These are phyloP conservation scores for Dromiciops gliroides DNA, from an alignment of 2,113 vertebrate genomes.

Conservation along the genomic window DNA sequence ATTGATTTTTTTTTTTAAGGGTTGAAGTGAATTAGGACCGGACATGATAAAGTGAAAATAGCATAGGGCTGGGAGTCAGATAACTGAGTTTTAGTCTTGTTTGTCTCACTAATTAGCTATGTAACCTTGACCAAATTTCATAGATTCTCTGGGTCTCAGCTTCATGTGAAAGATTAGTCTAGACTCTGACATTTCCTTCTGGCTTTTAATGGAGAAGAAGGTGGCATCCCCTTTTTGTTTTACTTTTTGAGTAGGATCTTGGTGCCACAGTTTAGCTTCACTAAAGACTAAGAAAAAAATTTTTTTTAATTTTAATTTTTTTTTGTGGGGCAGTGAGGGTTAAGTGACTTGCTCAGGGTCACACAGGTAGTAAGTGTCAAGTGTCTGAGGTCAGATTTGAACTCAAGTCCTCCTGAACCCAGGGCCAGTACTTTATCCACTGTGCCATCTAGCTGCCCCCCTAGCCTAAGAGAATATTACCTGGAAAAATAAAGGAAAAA, in stretches of 20 bases:
- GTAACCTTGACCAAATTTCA: neutral
- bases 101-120: neutral
- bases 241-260: neutral
- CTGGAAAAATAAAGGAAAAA: neutral
- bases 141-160: neutral
- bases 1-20: neutral
- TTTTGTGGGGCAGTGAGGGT: too few species aligned
- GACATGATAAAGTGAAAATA: neutral
- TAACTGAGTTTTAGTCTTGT: neutral
- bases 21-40: neutral
- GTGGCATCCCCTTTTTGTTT: neutral
- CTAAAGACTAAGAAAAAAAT: neutral
- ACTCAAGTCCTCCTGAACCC: too few species aligned
- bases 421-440: too few species aligned
- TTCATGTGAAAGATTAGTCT: neutral
- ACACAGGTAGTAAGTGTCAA: too few species aligned
- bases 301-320: too few species aligned
- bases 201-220: neutral
- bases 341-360: too few species aligned
- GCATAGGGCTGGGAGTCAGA: neutral
- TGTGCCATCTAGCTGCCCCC: too few species aligned
- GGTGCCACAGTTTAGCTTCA: neutral
- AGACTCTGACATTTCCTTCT: neutral
- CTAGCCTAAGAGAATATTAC: too few species aligned
- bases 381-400: too few species aligned